Percentiles rank a stretch among this genome's conserved stretches.
phyloP scores from a whole-genome alignment of 2,113 vertebrate species.

The Mohoua ochrocephala region DNA sequence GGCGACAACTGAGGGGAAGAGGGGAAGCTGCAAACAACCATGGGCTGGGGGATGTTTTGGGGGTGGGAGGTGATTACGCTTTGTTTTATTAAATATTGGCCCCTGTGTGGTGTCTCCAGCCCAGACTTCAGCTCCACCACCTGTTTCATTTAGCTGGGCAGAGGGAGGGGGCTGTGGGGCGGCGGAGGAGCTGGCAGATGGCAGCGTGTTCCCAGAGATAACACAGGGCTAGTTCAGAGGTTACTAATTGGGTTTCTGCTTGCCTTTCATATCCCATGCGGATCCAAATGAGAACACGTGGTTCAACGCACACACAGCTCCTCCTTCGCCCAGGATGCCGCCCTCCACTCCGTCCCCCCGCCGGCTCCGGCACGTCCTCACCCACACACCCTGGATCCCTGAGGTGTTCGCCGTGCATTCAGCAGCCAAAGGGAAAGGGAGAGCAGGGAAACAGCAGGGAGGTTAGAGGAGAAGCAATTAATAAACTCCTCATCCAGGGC shows the following conservation, averaged over 20 bases:
- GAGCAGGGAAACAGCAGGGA: neutral
- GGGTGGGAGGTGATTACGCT: neutral
- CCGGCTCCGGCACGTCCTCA: fast-evolving
- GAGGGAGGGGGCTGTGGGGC: neutral
- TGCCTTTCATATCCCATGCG: neutral
- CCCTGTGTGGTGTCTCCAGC: neutral
- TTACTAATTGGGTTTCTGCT: constrained; percentile 66
- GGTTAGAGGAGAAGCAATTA: neutral
- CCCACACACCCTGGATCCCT: fast-evolving
- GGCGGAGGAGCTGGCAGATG: neutral
- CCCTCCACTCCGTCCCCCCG: fast-evolving
- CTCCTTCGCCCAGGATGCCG: neutral
- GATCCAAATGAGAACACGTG: constrained; percentile 28
- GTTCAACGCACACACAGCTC: neutral
- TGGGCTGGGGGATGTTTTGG: neutral
- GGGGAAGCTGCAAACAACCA: neutral
- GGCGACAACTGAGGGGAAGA: neutral
- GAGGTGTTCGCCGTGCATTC: neutral
- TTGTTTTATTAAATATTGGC: neutral
- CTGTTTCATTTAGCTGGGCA: neutral
- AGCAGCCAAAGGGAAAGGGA: neutral
- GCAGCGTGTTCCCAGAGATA: constrained; percentile 54
- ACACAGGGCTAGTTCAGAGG: constrained; percentile 49
- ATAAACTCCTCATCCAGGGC: neutral
- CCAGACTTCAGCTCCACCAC: neutral